Percentiles rank a stretch among this genome's conserved stretches.
phyloP scores from a whole-genome alignment of 2,113 vertebrate genomes.

The Lasiurus cinereus region DNA sequence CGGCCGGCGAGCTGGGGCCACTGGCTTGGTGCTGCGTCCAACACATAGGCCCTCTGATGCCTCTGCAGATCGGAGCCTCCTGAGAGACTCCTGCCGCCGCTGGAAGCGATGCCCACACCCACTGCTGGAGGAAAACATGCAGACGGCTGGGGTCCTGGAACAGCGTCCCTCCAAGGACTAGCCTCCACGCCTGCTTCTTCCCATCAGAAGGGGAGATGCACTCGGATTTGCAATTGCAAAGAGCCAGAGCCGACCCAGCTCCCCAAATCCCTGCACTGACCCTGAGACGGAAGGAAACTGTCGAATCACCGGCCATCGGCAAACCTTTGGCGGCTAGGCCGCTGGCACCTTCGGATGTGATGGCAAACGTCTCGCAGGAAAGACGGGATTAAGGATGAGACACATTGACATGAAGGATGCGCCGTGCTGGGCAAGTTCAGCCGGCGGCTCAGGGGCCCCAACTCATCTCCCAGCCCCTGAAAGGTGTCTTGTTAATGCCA shows the following conservation, averaged over 20 bases:
- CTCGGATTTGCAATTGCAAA: neutral
- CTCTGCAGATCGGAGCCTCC: neutral
- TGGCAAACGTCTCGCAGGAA: constrained; percentile 68
- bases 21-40: neutral
- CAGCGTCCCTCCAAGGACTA: neutral
- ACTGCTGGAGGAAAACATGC: neutral
- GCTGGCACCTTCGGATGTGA: neutral
- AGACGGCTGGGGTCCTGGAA: neutral
- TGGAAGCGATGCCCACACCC: neutral
- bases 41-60: neutral
- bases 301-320: constrained; percentile 46
- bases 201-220: neutral
- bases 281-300: neutral
- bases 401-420: constrained; percentile 16
- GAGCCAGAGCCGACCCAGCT: neutral
- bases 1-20: fast-evolving
- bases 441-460: constrained; percentile 50
- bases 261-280: constrained; percentile 3
- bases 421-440: constrained; percentile 8
- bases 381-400: constrained; percentile 58
- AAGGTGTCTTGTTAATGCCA: constrained; percentile 82
- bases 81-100: neutral
- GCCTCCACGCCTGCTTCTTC: neutral
- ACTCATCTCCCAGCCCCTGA: constrained; percentile 79
- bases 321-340: neutral